Evolutionary conservation across 2,113 vertebrate genomes (phyloP).

Genomic region (Rhinolophus sinicus): DNA sequence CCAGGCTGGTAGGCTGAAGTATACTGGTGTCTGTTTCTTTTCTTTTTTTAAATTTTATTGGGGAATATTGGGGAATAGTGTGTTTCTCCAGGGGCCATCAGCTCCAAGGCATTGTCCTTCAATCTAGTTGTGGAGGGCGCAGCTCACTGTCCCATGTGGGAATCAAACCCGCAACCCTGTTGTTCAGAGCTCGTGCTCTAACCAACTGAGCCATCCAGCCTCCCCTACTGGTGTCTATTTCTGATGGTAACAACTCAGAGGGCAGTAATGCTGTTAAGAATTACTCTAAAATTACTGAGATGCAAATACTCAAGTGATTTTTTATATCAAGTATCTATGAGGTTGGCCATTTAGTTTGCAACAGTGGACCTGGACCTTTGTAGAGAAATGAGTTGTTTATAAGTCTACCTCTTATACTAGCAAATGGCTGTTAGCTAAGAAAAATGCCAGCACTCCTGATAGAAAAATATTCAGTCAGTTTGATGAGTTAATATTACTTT

Average conservation of each 20-base stretch:
- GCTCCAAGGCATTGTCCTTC: too few relatives aligned
- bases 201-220: too few relatives aligned
- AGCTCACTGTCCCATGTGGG: too few relatives aligned
- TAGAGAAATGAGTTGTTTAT: background rate
- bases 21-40: background rate
- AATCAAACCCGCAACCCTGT: too few relatives aligned
- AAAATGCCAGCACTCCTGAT: background rate
- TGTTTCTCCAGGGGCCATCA: too few relatives aligned
- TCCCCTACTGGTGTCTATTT: background rate
- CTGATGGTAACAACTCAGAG: background rate
- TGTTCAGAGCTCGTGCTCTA: too few relatives aligned
- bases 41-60: too few relatives aligned
- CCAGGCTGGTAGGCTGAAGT: background rate
- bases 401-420: background rate
- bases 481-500: background rate
- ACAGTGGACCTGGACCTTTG: background rate
- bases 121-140: too few relatives aligned
- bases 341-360: background rate
- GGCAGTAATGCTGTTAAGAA: background rate
- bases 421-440: background rate
- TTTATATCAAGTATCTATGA: background rate
- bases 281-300: conserved; percentile 4
- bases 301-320: background rate
- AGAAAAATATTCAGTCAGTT: background rate
- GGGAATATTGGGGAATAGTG: too few relatives aligned